Conservation (phyloP, 37 sponge, comb jelly and placozoan species). For the Mnemiopsis leidyi region DNA sequence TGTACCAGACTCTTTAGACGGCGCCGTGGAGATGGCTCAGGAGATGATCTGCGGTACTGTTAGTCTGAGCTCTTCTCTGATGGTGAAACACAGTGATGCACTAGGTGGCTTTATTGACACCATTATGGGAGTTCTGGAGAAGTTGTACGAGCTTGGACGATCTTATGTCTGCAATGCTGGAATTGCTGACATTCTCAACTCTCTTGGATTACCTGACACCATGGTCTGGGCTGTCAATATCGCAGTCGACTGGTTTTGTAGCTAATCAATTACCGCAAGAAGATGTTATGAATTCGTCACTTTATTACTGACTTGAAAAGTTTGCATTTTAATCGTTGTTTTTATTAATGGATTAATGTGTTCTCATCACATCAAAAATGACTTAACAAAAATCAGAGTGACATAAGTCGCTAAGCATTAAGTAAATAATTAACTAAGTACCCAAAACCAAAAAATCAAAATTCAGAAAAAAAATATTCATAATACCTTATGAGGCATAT, state of each 20-base stretch:
- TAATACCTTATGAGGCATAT: too few relatives aligned
- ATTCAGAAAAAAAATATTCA: too few relatives aligned
- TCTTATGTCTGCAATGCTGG: background rate
- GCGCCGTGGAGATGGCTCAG: background rate
- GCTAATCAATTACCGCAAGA: background rate
- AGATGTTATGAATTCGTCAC: background rate
- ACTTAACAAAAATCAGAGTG: too few relatives aligned
- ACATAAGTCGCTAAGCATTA: too few relatives aligned
- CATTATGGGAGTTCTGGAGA: background rate
- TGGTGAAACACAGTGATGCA: background rate
- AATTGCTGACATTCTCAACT: background rate
- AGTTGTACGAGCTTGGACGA: background rate
- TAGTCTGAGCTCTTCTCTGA: background rate
- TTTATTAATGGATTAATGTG: too few relatives aligned
- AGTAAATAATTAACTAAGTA: too few relatives aligned
- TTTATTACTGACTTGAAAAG: background rate
- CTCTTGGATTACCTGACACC: background rate
- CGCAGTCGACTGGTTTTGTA: slow-evolving; percentile 10
- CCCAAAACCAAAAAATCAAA: too few relatives aligned
- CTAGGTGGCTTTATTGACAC: background rate
- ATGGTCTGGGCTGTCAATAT: background rate
- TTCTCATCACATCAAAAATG: too few relatives aligned
- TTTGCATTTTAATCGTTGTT: background rate
- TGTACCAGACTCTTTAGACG: background rate
- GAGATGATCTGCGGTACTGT: slow-evolving; percentile 10